Conservation (phyloP, 2,113 vertebrate genomes). For the Lipophrys pholis region DNA sequence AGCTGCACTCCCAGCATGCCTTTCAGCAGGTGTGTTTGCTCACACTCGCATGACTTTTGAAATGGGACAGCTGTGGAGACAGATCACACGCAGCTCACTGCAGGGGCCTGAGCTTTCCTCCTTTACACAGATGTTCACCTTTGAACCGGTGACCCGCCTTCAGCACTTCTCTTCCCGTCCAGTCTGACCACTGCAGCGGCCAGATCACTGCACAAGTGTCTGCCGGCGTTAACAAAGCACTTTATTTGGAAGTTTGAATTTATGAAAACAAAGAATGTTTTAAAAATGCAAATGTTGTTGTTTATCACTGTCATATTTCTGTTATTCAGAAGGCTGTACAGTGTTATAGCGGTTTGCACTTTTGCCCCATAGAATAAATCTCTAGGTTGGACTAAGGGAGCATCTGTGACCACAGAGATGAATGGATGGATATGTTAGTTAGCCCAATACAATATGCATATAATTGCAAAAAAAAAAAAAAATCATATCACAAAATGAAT, state of each 20-base stretch:
- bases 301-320: too few species aligned
- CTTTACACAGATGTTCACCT: conserved; percentile 74
- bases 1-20: conserved; percentile 69
- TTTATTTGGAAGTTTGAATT: conserved; percentile 6
- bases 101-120: conserved; percentile 44
- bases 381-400: too few species aligned
- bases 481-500: too few species aligned
- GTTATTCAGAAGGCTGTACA: too few species aligned
- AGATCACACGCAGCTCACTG: conserved; percentile 70
- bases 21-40: conserved; percentile 79
- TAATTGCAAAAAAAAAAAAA: too few species aligned
- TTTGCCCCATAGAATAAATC: too few species aligned
- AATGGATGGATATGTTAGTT: too few species aligned
- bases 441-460: too few species aligned
- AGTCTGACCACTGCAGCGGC: conserved; percentile 30
- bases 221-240: background rate
- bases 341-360: too few species aligned
- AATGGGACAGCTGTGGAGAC: conserved; percentile 73
- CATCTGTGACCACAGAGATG: too few species aligned
- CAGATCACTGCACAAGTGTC: conserved; percentile 1
- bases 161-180: conserved; percentile 54
- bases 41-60: conserved; percentile 59
- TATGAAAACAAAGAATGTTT: conserved; percentile 1
- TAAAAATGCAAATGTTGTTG: background rate
- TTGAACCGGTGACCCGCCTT: conserved; percentile 37